Evolutionary conservation across 2,888 invertebrate species (phyloP), one percentile per base, ranked within the genome.

Genomic region (Leptodirus hochenwartii): DNA sequence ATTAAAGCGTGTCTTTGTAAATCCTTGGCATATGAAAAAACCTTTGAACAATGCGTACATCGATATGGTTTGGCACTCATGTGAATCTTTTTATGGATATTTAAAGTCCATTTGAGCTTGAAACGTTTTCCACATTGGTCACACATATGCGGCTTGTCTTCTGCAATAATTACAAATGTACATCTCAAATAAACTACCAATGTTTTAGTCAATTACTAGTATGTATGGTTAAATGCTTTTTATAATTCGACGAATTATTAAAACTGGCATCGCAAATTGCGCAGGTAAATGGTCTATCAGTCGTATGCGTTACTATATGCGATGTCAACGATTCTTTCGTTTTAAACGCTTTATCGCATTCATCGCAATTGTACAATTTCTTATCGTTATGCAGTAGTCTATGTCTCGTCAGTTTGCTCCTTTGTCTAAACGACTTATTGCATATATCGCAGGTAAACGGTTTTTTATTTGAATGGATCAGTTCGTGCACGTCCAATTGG

Each of bases 401-500:
- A 44, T 82, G 82, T 24, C 79, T 60, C 37, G 70, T 70, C 20
- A 82, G 55, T 47, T 78, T 75, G 23, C 69, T 67, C 47, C 62
- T 63, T 39, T 76, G 74, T 17, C 66, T 64, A 50, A 80, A 82
- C 15, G 64, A 58, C 46, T 74, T 76, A 2, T 61, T 58, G 41
- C 82, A 82, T 1, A 62, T 47, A 9, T 61, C 59, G 11, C 33
- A 30, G 15, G 23, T 27, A n/a, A 27, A 28, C 2, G 28, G 35
- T 12, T 28, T 34, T 6, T 9, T 5, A 10, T 36, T 34, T 16
- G 59, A 61, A 41, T 81, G 80, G 13, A 66, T 66, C 10, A 70
- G 60, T 47, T 69, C 61, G 41, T 82, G 82, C 39, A 78, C 72
- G 43, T 76, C 69, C 38, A 68, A 67, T 49, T 82, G 81, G 0